Percentiles rank a stretch among this genome's conserved stretches.
Conservation (phyloP, 2,888 invertebrate species). For the Bursaphelenchus okinawaensis region DNA sequence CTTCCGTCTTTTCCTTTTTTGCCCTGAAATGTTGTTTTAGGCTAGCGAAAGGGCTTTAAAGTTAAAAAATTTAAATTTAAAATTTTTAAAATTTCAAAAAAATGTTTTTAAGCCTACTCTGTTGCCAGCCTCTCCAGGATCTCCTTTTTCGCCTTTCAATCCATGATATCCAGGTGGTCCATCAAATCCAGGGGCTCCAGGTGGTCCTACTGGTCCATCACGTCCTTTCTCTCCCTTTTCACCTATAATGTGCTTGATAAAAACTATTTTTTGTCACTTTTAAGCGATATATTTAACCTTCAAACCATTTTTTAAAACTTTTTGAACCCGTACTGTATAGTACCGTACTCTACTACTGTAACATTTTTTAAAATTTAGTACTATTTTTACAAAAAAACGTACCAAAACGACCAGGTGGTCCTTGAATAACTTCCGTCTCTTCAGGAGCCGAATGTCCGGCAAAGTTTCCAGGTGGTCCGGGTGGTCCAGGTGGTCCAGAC, state of each 20-base stretch:
- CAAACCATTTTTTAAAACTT: not conserved
- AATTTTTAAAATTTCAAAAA: not conserved
- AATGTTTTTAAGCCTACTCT: constrained; percentile 18
- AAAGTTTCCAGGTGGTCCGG: constrained; percentile 51
- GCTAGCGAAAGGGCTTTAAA: not conserved
- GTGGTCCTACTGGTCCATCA: constrained; percentile 50
- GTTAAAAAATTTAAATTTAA: no score
- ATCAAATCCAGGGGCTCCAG: constrained; percentile 46
- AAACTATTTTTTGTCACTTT: not conserved
- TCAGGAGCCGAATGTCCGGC: constrained; percentile 43
- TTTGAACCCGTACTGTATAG: no score
- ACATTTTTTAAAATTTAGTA: no score
- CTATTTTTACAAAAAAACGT: no score
- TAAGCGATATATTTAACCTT: not conserved
- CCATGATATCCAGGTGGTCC: constrained; percentile 51
- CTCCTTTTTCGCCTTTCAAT: constrained; percentile 60
- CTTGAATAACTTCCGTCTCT: constrained; percentile 53
- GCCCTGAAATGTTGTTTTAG: constrained; percentile 57
- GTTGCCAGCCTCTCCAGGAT: constrained; percentile 41
- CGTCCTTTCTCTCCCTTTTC: constrained; percentile 42
- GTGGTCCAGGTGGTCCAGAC: constrained; percentile 29
- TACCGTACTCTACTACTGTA: no score
- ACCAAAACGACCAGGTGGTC: constrained; percentile 43
- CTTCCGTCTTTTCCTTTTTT: constrained; percentile 59
- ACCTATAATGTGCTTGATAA: no score